These are phyloP conservation scores for Campoletis raptor DNA, from an alignment of 2,888 invertebrate species.

Conservation along the genomic window DNA sequence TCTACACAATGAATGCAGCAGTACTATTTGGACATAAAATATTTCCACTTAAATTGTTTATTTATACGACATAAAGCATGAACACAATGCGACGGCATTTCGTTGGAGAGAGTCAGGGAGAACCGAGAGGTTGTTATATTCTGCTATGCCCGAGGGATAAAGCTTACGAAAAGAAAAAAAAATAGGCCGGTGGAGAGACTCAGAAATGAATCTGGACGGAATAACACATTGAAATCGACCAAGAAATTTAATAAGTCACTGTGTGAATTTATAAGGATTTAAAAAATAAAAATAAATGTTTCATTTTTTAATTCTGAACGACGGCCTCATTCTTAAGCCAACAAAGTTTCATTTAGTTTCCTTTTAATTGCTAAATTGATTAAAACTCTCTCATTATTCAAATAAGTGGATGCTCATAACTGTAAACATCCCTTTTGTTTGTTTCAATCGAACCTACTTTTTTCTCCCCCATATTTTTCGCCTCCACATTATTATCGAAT, in stretches of 20 bases:
- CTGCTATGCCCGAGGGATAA: background rate
- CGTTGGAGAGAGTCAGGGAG: background rate
- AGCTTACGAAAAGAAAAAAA: background rate
- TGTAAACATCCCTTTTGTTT: background rate
- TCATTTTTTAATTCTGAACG: background rate
- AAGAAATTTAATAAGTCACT: background rate
- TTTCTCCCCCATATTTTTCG: background rate
- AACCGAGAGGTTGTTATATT: conserved; percentile 24
- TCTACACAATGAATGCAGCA: background rate
- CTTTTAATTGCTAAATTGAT: background rate
- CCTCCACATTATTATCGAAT: background rate
- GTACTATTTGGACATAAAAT: background rate
- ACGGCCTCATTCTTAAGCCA: background rate
- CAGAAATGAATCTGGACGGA: background rate
- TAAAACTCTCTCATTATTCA: background rate
- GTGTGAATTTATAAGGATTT: background rate
- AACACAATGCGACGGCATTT: conserved; percentile 1
- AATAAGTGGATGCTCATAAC: background rate
- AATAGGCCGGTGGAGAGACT: background rate
- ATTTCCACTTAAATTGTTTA: conserved; percentile 17
- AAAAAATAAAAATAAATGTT: background rate
- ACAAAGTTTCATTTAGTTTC: background rate
- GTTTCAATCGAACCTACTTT: background rate
- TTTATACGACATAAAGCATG: conserved; percentile 23
- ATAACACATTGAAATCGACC: background rate